Percentiles rank a stretch among this genome's conserved stretches.
These are phyloP conservation scores for Cephus pulcher DNA, from an alignment of 2,888 invertebrate genomes.

Conservation along the genomic window DNA sequence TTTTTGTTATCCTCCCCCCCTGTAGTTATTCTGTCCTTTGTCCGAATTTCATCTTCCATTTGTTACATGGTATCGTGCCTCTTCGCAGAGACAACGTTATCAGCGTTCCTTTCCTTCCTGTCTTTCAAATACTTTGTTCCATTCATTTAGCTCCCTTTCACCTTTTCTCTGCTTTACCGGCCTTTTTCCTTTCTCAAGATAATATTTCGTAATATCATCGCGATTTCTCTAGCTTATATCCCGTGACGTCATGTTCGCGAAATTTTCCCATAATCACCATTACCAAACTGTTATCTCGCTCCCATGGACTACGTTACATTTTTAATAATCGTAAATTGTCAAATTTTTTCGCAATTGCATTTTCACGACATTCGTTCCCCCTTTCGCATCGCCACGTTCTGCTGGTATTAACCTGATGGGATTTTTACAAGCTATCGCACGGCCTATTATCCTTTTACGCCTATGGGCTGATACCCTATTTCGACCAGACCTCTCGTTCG, in stretches of 20 bases:
- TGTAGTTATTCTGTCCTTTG: neutral
- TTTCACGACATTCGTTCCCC: neutral
- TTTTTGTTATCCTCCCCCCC: neutral
- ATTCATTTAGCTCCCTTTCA: conserved; percentile 14
- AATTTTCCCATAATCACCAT: neutral
- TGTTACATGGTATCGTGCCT: conserved; percentile 12
- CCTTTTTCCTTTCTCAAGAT: conserved; percentile 15
- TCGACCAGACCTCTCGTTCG: neutral
- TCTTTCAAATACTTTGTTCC: neutral
- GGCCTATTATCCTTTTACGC: neutral
- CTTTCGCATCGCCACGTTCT: neutral
- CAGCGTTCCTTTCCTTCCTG: conserved; percentile 15
- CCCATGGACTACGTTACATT: neutral
- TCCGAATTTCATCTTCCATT: neutral
- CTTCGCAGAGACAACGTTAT: conserved; percentile 15
- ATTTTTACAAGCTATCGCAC: neutral
- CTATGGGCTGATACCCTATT: neutral
- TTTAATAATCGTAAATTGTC: neutral
- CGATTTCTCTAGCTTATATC: neutral
- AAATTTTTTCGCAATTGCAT: neutral
- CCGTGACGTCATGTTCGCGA: neutral
- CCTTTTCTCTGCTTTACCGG: conserved; percentile 10
- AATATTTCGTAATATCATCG: neutral
- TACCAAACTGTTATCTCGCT: neutral
- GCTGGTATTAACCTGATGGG: neutral